Evolutionary conservation across 1,140 invertebrate species (phyloP).

Genomic region (Temnothorax longispinosus): DNA sequence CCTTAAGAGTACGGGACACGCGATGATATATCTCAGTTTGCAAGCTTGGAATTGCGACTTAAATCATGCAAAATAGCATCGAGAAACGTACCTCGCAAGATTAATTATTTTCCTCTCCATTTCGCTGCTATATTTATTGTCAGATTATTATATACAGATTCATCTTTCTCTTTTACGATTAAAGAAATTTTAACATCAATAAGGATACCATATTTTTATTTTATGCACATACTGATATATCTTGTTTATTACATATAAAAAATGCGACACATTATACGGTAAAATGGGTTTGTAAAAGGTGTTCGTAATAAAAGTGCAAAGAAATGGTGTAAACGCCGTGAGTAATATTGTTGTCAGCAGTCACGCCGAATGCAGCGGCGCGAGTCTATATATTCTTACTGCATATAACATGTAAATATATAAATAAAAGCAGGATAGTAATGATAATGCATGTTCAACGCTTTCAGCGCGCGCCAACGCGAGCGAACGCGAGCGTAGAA

Average conservation of each 20-base stretch:
- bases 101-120: neutral
- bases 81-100: neutral
- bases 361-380: neutral
- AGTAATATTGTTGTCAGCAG: constrained; percentile 44
- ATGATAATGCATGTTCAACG: constrained; percentile 41
- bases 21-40: neutral
- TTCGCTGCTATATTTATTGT: neutral
- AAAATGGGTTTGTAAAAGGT: constrained; percentile 1
- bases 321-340: neutral
- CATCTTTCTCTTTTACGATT: neutral
- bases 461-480: neutral
- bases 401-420: constrained; percentile 19
- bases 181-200: neutral
- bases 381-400: constrained; percentile 13
- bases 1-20: neutral
- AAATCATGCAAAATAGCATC: neutral
- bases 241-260: constrained; percentile 25
- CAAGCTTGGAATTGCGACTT: neutral
- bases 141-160: neutral
- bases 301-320: constrained; percentile 33
- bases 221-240: neutral
- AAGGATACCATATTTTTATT: neutral
- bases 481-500: neutral
- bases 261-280: neutral
- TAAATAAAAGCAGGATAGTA: constrained; percentile 28